Evolutionary conservation across 2,888 invertebrate genomes (phyloP).

Genomic region (Carpatolechia fugitivella): DNA sequence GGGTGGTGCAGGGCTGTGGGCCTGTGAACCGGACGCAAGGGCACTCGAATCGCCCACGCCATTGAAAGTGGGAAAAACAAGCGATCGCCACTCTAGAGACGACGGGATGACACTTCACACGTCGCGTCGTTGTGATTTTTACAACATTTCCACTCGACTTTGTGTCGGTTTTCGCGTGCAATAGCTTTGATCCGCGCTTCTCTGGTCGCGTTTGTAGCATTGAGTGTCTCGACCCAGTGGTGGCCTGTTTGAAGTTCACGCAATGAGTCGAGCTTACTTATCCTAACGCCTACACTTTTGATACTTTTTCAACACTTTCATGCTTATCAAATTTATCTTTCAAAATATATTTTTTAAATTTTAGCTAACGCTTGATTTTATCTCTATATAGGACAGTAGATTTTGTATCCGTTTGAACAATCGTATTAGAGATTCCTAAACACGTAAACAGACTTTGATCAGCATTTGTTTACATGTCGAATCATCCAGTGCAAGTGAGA

Average conservation of each 20-base stretch:
- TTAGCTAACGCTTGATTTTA: too few relatives aligned
- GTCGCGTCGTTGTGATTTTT: slow-evolving; percentile 76
- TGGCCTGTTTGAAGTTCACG: slow-evolving; percentile 24
- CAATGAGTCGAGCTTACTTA: not conserved
- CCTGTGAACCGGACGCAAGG: slow-evolving; percentile 59
- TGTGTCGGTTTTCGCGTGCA: slow-evolving; percentile 66
- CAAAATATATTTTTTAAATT: too few relatives aligned
- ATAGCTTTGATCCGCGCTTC: slow-evolving; percentile 65
- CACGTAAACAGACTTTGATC: slow-evolving; percentile 5
- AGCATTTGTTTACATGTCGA: slow-evolving; percentile 52
- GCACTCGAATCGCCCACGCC: slow-evolving; percentile 62
- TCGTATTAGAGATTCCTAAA: slow-evolving; percentile 2
- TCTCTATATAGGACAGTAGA: too few relatives aligned
- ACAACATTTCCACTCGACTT: slow-evolving; percentile 68
- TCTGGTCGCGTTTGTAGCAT: slow-evolving; percentile 33
- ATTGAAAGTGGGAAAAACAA: slow-evolving; percentile 77
- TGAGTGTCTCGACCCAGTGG: slow-evolving; percentile 32
- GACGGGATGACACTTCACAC: slow-evolving; percentile 75
- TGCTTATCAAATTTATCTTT: slow-evolving; percentile 15
- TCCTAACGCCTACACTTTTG: not conserved
- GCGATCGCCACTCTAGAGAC: slow-evolving; percentile 76
- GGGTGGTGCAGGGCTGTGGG: slow-evolving; percentile 49
- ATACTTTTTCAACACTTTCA: not conserved
- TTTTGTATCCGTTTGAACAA: not conserved
- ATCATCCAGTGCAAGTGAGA: slow-evolving; percentile 56